Evolutionary conservation across 2,888 invertebrate species (phyloP), one percentile per base, ranked within the genome.

Genomic region (Archips xylosteana): DNA sequence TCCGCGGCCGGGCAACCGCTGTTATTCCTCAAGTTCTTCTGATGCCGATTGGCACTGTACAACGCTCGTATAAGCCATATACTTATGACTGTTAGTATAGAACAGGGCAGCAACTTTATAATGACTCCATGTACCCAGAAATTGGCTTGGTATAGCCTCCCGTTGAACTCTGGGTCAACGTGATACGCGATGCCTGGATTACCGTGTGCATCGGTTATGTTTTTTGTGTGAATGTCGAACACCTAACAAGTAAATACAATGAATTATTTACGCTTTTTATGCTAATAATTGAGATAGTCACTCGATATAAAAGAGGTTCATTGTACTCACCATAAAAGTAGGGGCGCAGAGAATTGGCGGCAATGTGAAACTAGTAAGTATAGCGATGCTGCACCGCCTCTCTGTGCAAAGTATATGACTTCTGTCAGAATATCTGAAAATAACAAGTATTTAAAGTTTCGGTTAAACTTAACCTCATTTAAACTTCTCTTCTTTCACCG

Each of bases 311-410:
- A 57, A 60, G 70, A 71, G 71, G 70, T 70, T 64, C 71, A 75
- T 71, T 51, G 42, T 39, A 77, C 92, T 90, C 78, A 92, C 96
- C 87, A 98, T 95, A 89, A 97, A 98, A 73, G 97, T 97, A 0
- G 98, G 98, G 75, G 97, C 95, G 88, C 98, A 98, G 74, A 98
- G 95, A 75, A 98, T 91, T 0, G 97, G 95, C 1, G 98, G 97
- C 32, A 97, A 92, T 74, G 97, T 85, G 87, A 97, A 97, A 80
- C 97, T 97, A 75, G 96, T 92, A 34, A 96, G 87, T 76, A 98
- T 97, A 13, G 97, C 97, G 75, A 96, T 91, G 76, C 96, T 96
- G 85, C 98, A 98, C 71, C 98, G 95, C 13, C 96, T 92, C 82
- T 97, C 96, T 66, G 97, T 96, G 87, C 98, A 98, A 83, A 97